phyloP scores from a whole-genome alignment of 2,888 invertebrate species.

The Acleris literana region DNA sequence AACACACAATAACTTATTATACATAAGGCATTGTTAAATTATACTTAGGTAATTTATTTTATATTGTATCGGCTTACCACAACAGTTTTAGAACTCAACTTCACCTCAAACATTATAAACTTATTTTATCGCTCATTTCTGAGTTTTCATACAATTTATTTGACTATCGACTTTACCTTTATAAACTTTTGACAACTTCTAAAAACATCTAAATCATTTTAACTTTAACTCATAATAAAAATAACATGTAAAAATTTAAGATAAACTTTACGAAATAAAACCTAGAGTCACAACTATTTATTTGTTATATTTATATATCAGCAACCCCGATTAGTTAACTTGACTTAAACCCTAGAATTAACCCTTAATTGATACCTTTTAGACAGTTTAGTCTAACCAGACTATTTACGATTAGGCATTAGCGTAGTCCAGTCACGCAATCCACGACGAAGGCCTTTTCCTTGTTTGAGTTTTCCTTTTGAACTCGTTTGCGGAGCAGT shows the following conservation, averaged over 20 bases:
- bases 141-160: slow-evolving; percentile 14
- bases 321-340: background rate
- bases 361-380: slow-evolving; percentile 4
- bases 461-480: slow-evolving; percentile 47
- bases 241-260: too few relatives aligned
- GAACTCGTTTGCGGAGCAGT: slow-evolving; percentile 37
- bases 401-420: slow-evolving; percentile 55
- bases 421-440: slow-evolving; percentile 58
- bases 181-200: background rate
- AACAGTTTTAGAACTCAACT: slow-evolving; percentile 2
- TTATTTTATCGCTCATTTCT: slow-evolving; percentile 7
- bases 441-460: slow-evolving; percentile 55
- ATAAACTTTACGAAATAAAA: too few relatives aligned
- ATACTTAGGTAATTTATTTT: too few relatives aligned
- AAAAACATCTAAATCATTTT: too few relatives aligned
- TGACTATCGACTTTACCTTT: slow-evolving; percentile 6
- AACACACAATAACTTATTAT: too few relatives aligned
- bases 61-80: too few relatives aligned
- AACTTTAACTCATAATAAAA: too few relatives aligned
- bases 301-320: background rate
- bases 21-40: too few relatives aligned
- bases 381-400: slow-evolving; percentile 23
- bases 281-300: background rate
- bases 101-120: slow-evolving; percentile 19
- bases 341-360: background rate